phyloP scores from a whole-genome alignment of 2,888 invertebrate genomes.

The Oligia latruncula region DNA sequence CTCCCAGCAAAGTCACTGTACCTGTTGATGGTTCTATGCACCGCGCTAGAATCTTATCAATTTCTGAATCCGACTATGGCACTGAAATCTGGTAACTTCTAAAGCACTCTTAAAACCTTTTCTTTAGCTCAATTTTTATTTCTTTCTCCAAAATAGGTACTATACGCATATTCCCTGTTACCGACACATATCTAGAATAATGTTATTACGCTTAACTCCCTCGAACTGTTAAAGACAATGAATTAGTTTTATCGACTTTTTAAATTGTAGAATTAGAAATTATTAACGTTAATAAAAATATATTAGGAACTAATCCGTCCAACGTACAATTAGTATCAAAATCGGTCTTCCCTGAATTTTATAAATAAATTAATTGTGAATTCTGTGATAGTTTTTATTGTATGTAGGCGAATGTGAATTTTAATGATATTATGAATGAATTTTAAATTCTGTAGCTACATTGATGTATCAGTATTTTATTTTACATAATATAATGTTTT shows the following conservation, averaged over 20 bases:
- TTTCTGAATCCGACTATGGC: slow-evolving; percentile 90
- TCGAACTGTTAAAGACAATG: slow-evolving; percentile 36
- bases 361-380: slow-evolving; percentile 66
- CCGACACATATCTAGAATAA: slow-evolving; percentile 49
- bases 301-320: slow-evolving; percentile 76
- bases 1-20: slow-evolving; percentile 91
- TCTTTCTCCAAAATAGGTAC: slow-evolving; percentile 32
- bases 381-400: slow-evolving; percentile 81
- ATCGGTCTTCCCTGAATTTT: slow-evolving; percentile 79
- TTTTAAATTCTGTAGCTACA: slow-evolving; percentile 67
- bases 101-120: slow-evolving; percentile 59
- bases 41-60: slow-evolving; percentile 92
- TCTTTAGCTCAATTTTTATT: slow-evolving; percentile 27
- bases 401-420: slow-evolving; percentile 63
- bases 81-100: slow-evolving; percentile 94
- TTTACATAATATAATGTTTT: slow-evolving; percentile 70
- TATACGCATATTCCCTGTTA: slow-evolving; percentile 48
- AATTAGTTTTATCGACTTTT: slow-evolving; percentile 34
- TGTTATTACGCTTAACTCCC: slow-evolving; percentile 60
- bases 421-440: slow-evolving; percentile 63
- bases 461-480: slow-evolving; percentile 75
- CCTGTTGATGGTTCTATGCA: slow-evolving; percentile 91
- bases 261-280: slow-evolving; percentile 31
- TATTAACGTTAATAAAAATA: slow-evolving; percentile 28
- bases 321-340: slow-evolving; percentile 69